Evolutionary conservation across 2,797 vertebrate species (phyloP).

Genomic region (Coluber constrictor): DNA sequence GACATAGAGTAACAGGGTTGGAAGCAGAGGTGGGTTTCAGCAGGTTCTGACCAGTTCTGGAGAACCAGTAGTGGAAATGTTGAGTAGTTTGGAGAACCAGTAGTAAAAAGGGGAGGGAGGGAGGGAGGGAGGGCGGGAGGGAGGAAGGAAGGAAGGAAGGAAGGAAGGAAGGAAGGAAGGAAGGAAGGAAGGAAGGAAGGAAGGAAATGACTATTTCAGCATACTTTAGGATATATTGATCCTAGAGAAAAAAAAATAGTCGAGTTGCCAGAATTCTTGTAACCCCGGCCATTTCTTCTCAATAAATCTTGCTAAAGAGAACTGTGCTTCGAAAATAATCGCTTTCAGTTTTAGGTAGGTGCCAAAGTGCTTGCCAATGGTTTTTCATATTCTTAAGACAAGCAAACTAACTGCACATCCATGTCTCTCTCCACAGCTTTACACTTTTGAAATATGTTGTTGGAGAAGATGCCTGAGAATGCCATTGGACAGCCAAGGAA

Average conservation of each 20-base stretch:
- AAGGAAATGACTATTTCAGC: background rate
- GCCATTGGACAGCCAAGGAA: background rate
- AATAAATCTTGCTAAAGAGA: background rate
- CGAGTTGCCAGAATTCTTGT: background rate
- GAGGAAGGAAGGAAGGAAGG: no score
- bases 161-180: no score
- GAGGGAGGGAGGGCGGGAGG: no score
- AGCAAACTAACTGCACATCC: background rate
- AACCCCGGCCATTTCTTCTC: background rate
- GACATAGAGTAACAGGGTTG: no score
- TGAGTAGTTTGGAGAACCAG: no score
- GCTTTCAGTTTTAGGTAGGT: background rate
- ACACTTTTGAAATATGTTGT: background rate
- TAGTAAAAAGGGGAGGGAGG: no score
- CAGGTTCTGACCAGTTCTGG: no score
- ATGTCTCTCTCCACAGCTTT: background rate
- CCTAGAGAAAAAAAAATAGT: background rate
- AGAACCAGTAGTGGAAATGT: no score
- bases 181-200: no score
- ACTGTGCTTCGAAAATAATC: background rate
- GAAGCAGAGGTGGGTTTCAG: no score
- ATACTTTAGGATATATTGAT: background rate
- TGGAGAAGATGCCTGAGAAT: background rate
- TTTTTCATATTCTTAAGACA: background rate
- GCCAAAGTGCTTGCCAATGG: background rate